Percentiles rank a stretch among this genome's conserved stretches.
Evolutionary conservation across 2,113 vertebrate species (phyloP).

Genomic region (Anoura caudifer): DNA sequence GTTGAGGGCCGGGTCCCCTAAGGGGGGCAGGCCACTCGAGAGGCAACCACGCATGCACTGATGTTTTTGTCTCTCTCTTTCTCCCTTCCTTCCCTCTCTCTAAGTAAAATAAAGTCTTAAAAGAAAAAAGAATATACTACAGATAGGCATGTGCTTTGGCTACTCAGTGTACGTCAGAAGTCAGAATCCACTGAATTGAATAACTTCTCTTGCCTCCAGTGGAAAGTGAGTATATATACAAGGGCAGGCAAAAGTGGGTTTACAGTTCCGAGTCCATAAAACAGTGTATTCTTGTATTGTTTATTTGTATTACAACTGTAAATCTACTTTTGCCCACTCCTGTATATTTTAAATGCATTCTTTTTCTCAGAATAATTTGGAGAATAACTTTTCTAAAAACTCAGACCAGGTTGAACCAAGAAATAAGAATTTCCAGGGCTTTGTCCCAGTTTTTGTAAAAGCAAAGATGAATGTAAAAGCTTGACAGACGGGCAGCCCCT

Average conservation of each 20-base stretch:
- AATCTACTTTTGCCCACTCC: not conserved
- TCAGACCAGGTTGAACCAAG: not conserved
- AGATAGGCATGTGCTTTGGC: not conserved
- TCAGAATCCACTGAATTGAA: not conserved
- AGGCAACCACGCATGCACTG: too few relatives aligned
- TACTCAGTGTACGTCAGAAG: not conserved
- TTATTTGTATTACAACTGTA: not conserved
- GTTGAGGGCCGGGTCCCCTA: too few relatives aligned
- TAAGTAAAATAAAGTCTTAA: too few relatives aligned
- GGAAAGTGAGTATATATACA: not conserved
- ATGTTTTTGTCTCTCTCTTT: too few relatives aligned
- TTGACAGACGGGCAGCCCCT: not conserved
- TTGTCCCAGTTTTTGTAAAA: not conserved
- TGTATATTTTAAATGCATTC: not conserved
- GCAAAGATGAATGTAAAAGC: not conserved
- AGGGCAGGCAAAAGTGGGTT: not conserved
- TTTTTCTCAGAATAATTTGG: not conserved
- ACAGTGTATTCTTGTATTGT: not conserved
- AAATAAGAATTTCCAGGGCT: not conserved
- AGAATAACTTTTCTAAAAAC: conserved; percentile 22
- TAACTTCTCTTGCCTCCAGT: not conserved
- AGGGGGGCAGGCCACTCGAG: too few relatives aligned
- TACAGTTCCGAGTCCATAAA: not conserved
- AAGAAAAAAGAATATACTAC: not conserved
- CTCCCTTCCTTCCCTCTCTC: too few relatives aligned